Evolutionary conservation across 2,113 vertebrate genomes (phyloP).

Genomic region (Odontophorus gujanensis): DNA sequence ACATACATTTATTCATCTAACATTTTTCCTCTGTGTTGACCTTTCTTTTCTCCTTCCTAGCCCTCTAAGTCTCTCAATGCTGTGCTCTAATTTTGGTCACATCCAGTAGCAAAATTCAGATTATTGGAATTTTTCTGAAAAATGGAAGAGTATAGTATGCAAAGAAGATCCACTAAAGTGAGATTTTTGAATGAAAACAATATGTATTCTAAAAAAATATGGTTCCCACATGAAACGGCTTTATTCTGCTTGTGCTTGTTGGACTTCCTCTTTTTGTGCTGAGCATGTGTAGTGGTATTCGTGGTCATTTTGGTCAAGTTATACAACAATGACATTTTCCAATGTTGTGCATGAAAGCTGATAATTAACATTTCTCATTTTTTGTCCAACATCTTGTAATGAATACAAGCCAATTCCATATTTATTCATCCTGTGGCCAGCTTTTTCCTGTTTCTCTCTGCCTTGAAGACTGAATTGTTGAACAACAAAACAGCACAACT

Average conservation of each 20-base stretch:
- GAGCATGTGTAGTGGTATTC: background rate
- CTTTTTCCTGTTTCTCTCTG: slow-evolving; percentile 28
- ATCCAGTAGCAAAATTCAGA: slow-evolving; percentile 61
- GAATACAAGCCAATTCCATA: background rate
- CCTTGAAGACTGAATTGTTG: background rate
- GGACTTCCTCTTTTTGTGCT: background rate
- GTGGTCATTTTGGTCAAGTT: slow-evolving; percentile 49
- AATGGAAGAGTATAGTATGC: slow-evolving; percentile 37
- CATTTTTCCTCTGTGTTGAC: slow-evolving; percentile 39
- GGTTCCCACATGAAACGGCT: background rate
- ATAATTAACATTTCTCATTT: slow-evolving; percentile 40
- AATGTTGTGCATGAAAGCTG: slow-evolving; percentile 42
- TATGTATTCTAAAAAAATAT: slow-evolving; percentile 18
- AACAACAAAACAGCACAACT: background rate
- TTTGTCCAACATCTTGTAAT: slow-evolving; percentile 36
- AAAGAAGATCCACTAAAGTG: slow-evolving; percentile 6
- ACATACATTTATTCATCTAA: slow-evolving; percentile 55
- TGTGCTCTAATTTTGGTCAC: slow-evolving; percentile 53
- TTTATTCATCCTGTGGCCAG: slow-evolving; percentile 46
- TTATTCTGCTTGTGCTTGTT: background rate
- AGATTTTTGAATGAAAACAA: slow-evolving; percentile 38
- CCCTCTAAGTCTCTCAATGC: background rate
- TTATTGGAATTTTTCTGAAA: slow-evolving; percentile 60
- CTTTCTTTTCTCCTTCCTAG: slow-evolving; percentile 32
- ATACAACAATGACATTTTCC: slow-evolving; percentile 39